Evolutionary conservation across 2,113 vertebrate genomes (phyloP).

Genomic region (Chionodraco myersi): DNA sequence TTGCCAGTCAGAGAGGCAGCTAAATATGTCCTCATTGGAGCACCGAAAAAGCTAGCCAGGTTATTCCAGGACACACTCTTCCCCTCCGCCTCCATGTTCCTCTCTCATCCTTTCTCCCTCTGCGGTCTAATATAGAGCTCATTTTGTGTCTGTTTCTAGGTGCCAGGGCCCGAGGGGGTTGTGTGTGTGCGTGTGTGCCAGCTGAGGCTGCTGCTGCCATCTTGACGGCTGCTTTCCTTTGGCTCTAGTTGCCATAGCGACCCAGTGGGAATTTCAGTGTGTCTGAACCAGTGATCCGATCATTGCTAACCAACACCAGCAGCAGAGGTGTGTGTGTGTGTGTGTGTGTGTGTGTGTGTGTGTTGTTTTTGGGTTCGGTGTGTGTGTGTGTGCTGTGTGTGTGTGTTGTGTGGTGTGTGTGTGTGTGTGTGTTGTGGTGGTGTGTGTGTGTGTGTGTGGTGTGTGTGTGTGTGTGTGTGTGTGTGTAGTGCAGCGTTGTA

Average conservation of each 20-base stretch:
- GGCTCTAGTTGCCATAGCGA: slow-evolving; percentile 77
- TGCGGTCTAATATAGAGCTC: slow-evolving; percentile 65
- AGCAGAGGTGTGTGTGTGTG: slow-evolving; percentile 28
- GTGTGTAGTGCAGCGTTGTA: not conserved
- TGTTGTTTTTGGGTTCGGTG: too few relatives aligned
- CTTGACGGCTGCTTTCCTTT: slow-evolving; percentile 77
- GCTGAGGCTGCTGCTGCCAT: slow-evolving; percentile 64
- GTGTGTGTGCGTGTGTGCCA: slow-evolving; percentile 47
- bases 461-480: not conserved
- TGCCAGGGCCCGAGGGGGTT: slow-evolving; percentile 67
- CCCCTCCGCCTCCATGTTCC: slow-evolving; percentile 36
- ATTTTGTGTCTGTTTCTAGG: slow-evolving; percentile 67
- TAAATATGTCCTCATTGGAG: slow-evolving; percentile 69
- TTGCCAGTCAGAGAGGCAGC: slow-evolving; percentile 54
- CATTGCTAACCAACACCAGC: slow-evolving; percentile 45
- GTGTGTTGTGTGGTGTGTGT: too few relatives aligned
- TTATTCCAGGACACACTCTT: slow-evolving; percentile 62
- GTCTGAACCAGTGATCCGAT: slow-evolving; percentile 66
- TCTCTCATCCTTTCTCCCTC: slow-evolving; percentile 44
- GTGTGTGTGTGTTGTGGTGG: too few relatives aligned
- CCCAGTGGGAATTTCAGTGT: slow-evolving; percentile 72
- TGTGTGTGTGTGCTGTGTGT: too few relatives aligned
- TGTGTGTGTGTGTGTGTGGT: too few relatives aligned
- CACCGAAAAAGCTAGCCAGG: slow-evolving; percentile 34
- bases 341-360: not conserved